Conservation (phyloP, 2,797 vertebrate species). For the Scarus forsteni region DNA sequence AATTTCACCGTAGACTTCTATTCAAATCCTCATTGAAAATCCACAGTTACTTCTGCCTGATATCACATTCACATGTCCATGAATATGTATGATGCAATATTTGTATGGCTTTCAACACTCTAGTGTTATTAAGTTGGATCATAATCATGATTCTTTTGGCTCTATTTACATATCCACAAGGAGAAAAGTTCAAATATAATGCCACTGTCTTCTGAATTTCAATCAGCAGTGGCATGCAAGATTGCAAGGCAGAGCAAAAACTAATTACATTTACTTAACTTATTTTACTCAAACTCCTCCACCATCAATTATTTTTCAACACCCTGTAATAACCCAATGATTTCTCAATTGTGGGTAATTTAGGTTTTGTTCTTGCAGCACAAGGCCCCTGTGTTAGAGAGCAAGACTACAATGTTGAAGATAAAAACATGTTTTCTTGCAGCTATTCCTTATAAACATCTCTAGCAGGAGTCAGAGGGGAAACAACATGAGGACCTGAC, state of each 20-base stretch:
- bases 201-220: constrained; percentile 33
- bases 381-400: background rate
- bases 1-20: background rate
- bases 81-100: constrained; percentile 10
- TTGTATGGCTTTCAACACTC: background rate
- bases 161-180: constrained; percentile 9
- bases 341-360: constrained; percentile 3
- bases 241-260: constrained; percentile 9
- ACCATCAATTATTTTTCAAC: constrained; percentile 9
- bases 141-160: constrained; percentile 1
- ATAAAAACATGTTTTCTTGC: background rate
- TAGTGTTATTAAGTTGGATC: constrained; percentile 5
- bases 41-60: background rate
- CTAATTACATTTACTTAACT: background rate
- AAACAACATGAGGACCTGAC: background rate
- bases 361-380: constrained; percentile 10
- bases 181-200: background rate
- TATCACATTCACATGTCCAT: background rate
- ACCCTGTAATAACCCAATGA: background rate
- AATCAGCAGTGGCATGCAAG: constrained; percentile 13
- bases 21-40: background rate
- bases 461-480: background rate
- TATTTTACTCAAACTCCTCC: background rate
- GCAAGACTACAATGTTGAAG: background rate
- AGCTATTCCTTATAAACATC: background rate